phyloP scores from a whole-genome alignment of 2,797 vertebrate species.

The Megalops cyprinoides region DNA sequence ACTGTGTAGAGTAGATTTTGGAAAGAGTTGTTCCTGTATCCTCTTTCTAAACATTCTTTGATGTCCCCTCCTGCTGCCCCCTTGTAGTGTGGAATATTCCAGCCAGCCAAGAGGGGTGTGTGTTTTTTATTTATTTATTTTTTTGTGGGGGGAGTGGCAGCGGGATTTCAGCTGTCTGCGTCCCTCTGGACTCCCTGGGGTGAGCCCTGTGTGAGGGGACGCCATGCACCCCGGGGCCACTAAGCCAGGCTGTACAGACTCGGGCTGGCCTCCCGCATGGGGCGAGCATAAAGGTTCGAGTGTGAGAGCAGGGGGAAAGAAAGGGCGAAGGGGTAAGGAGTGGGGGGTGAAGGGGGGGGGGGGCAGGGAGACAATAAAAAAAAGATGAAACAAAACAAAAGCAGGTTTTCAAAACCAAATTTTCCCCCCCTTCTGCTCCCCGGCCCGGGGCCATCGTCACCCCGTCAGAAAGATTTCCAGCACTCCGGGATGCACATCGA shows the following conservation, averaged over 20 bases:
- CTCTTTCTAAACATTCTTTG: too few relatives aligned
- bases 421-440: constrained; percentile 44
- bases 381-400: constrained; percentile 25
- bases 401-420: constrained; percentile 26
- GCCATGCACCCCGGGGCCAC: constrained; percentile 1
- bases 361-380: neutral
- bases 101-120: neutral
- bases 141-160: neutral
- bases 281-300: constrained; percentile 17
- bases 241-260: constrained; percentile 45
- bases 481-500: constrained; percentile 26
- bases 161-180: constrained; percentile 43
- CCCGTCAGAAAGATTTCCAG: constrained; percentile 66
- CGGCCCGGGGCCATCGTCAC: constrained; percentile 53
- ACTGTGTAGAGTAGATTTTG: too few relatives aligned
- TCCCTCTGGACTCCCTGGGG: constrained; percentile 47
- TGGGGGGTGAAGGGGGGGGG: neutral
- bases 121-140: too few relatives aligned
- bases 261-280: constrained; percentile 35
- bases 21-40: too few relatives aligned
- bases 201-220: constrained; percentile 37
- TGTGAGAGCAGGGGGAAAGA: constrained; percentile 33
- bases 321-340: constrained; percentile 11
- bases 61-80: too few relatives aligned
- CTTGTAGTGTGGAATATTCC: too few relatives aligned